phyloP scores from a whole-genome alignment of 2,888 invertebrate genomes.

The Chrysodeixis includens region DNA sequence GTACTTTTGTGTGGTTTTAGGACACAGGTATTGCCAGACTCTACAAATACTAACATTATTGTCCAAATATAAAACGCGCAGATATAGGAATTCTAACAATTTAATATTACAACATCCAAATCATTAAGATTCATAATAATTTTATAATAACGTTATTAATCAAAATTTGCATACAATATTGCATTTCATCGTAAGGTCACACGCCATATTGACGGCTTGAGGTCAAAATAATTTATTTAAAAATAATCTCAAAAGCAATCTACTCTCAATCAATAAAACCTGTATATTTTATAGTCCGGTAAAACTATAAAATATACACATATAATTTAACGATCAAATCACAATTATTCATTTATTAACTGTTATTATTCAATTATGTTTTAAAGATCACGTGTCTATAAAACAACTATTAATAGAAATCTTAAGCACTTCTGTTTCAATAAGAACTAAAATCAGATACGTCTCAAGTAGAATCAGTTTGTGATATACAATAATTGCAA shows the following conservation, averaged over 20 bases:
- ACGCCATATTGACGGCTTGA: background rate
- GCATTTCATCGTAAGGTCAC: background rate
- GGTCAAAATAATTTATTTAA: constrained; percentile 58
- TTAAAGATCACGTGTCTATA: background rate
- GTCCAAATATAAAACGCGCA: background rate
- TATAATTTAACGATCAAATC: constrained; percentile 32
- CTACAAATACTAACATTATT: background rate
- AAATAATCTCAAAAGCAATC: constrained; percentile 35
- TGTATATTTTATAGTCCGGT: constrained; percentile 34
- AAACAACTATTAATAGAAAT: background rate
- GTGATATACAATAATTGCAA: too few species aligned
- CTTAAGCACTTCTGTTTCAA: background rate
- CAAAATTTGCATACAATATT: background rate
- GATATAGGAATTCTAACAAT: background rate
- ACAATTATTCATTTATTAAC: constrained; percentile 1
- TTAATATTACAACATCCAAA: background rate
- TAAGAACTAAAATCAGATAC: too few species aligned
- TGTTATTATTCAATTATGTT: constrained; percentile 24
- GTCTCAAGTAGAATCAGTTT: too few species aligned
- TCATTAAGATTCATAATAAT: too few species aligned
- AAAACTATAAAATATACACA: background rate
- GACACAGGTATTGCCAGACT: background rate
- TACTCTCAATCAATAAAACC: constrained; percentile 46
- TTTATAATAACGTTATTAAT: background rate
- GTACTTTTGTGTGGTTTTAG: background rate